A percentile compares a stretch with the other conserved stretches of the same genome.
phyloP scores from a whole-genome alignment of 2,888 invertebrate species.

The Sphecodes monilicornis region DNA sequence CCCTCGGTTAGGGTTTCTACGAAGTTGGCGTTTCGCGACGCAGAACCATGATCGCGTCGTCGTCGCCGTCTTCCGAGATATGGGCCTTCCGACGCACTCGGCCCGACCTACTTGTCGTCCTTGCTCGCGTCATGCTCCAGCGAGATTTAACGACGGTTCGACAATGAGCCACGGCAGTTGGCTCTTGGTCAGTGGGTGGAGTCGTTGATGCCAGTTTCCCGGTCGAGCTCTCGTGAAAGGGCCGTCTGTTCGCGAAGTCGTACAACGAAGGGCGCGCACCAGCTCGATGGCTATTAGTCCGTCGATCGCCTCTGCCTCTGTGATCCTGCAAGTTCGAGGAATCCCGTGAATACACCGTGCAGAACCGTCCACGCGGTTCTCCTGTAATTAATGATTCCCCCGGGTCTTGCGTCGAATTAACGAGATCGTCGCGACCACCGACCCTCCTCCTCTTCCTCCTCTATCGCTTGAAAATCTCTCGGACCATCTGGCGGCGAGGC shows the following conservation, averaged over 20 bases:
- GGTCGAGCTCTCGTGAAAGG: slow-evolving; percentile 13
- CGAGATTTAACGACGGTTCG: slow-evolving; percentile 9
- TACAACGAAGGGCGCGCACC: neutral
- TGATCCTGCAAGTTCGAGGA: slow-evolving; percentile 52
- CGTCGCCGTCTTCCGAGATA: neutral
- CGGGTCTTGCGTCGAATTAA: slow-evolving; percentile 49
- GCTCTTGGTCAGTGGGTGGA: neutral
- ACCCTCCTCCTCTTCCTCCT: slow-evolving; percentile 37
- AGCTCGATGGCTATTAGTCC: slow-evolving; percentile 27
- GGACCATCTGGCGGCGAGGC: slow-evolving; percentile 13
- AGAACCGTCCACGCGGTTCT: slow-evolving; percentile 35
- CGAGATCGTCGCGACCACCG: slow-evolving; percentile 46
- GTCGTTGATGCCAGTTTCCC: neutral
- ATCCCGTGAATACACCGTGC: slow-evolving; percentile 50
- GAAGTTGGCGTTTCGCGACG: neutral
- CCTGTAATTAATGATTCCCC: slow-evolving; percentile 61
- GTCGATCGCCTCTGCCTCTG: slow-evolving; percentile 20
- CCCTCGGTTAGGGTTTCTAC: neutral
- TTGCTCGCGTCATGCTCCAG: slow-evolving; percentile 1
- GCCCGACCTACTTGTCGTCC: neutral
- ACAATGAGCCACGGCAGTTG: neutral
- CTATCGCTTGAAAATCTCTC: slow-evolving; percentile 51
- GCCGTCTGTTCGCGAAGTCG: slow-evolving; percentile 19
- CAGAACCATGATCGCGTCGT: neutral
- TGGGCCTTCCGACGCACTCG: neutral